Base-by-base conservation (phyloP, 2,113 vertebrate genomes). In the Electrona antarctica region DNA sequence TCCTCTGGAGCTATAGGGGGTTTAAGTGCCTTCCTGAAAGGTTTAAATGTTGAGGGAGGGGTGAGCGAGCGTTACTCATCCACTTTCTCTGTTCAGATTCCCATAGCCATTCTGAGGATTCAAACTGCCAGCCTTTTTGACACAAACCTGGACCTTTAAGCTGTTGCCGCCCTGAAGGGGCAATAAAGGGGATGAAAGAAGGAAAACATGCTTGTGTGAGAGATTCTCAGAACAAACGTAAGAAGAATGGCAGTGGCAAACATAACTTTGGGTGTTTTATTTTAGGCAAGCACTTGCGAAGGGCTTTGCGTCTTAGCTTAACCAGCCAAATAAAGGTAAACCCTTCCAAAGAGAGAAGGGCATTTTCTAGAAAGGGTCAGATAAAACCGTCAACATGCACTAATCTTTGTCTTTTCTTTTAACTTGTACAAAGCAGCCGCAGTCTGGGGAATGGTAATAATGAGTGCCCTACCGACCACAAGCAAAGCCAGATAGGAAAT, bases 381-480 rank as follows among this genome's bases (percentile, higher is more conserved):
- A 77, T 83, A 68, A 80, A 67, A 59, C 5, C 3, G 9, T 52
- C 41, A 41, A 73, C 11, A 59, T 47, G 4, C 55, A 12, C 45
- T 50, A 7, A 41, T 52, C 60, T 45, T 11, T 60, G 59, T 74
- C 58, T 79, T 73, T 51, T 59, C 14, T 74, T 45, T 48, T 64
- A 49, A 54, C 64, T 45, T 62, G 50, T n/a, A 60, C 51, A 68
- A 78, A 83, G 62, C 66, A 57, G 51, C 70, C 6, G 3, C 63
- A 62, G 52, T 15, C 76, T 57, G 33, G 33, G 55, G 60, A 77
- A 69, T 15, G 52, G 66, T 58, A 76, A 74, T 60, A 71, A 67
- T 77, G 80, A 76, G 73, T 21, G 69, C 49, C 64, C 75, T 45
- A 12, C 54, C 52, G 60, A 85, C 71, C 78, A 59, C 69, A 85